Evolutionary conservation across 2,113 vertebrate genomes (phyloP).

Genomic region (Pollachius pollachius): DNA sequence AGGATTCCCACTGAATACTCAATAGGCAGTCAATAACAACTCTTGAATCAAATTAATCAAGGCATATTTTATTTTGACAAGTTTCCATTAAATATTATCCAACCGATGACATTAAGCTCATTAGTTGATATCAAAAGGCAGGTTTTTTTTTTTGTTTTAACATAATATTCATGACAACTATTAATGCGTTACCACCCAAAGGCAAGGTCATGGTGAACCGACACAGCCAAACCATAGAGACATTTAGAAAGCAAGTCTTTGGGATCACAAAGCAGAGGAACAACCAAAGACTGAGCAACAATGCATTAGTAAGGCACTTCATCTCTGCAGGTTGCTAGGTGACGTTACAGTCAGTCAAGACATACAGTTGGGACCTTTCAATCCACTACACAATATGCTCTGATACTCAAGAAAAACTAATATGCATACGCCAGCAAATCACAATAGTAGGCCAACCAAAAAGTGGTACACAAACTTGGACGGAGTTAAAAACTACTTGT

Average conservation of each 20-base stretch:
- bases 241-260: neutral
- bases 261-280: slow-evolving; percentile 16
- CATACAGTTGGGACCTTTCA: slow-evolving; percentile 1
- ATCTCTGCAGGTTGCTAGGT: slow-evolving; percentile 34
- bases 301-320: slow-evolving; percentile 61
- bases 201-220: slow-evolving; percentile 23
- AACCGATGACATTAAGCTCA: slow-evolving; percentile 12
- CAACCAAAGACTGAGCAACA: slow-evolving; percentile 31
- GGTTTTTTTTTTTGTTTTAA: slow-evolving; percentile 5
- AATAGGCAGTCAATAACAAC: no score
- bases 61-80: neutral
- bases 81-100: neutral
- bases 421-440: neutral
- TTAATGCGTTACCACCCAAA: slow-evolving; percentile 13
- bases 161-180: slow-evolving; percentile 21
- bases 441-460: slow-evolving; percentile 3
- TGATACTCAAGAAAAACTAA: slow-evolving; percentile 11
- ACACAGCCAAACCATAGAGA: slow-evolving; percentile 13
- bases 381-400: slow-evolving; percentile 36
- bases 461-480: slow-evolving; percentile 40
- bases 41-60: neutral
- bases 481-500: neutral
- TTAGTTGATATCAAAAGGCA: slow-evolving; percentile 52
- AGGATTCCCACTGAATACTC: no score
- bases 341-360: slow-evolving; percentile 30